phyloP scores from a whole-genome alignment of 2,797 vertebrate genomes.

The Caiman crocodilus region DNA sequence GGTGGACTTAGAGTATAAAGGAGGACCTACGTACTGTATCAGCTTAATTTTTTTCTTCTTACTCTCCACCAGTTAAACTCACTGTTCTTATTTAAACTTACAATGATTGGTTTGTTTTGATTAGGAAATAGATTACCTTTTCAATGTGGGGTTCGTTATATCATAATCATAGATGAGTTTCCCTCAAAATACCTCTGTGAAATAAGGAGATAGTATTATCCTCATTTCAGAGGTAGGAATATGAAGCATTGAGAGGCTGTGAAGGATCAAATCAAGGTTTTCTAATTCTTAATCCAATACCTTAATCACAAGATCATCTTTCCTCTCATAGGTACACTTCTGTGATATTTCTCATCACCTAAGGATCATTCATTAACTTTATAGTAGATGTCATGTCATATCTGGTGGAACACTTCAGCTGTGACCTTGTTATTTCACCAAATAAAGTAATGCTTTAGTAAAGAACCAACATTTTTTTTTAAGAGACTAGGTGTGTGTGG shows the following conservation, averaged over 20 bases:
- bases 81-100: constrained; percentile 8
- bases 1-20: not conserved
- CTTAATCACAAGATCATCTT: constrained; percentile 11
- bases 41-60: not conserved
- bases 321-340: constrained; percentile 8
- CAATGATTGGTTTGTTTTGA: not conserved
- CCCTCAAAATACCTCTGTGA: not conserved
- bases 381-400: not conserved
- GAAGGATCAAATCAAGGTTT: constrained; percentile 1
- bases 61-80: not conserved
- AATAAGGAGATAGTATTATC: not conserved
- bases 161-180: not conserved
- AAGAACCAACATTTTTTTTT: not conserved
- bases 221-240: not conserved
- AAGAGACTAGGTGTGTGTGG: too few relatives aligned
- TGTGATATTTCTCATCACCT: constrained; percentile 21
- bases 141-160: too few relatives aligned
- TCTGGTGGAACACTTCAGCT: constrained; percentile 33
- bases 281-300: not conserved
- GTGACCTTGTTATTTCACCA: constrained; percentile 7
- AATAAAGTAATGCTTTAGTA: constrained; percentile 11
- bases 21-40: not conserved
- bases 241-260: rapidly evolving
- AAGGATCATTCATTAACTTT: constrained; percentile 7
- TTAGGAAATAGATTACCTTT: too few relatives aligned